Conservation (phyloP, 2,113 vertebrate species). For the Lamprologus sp. region DNA sequence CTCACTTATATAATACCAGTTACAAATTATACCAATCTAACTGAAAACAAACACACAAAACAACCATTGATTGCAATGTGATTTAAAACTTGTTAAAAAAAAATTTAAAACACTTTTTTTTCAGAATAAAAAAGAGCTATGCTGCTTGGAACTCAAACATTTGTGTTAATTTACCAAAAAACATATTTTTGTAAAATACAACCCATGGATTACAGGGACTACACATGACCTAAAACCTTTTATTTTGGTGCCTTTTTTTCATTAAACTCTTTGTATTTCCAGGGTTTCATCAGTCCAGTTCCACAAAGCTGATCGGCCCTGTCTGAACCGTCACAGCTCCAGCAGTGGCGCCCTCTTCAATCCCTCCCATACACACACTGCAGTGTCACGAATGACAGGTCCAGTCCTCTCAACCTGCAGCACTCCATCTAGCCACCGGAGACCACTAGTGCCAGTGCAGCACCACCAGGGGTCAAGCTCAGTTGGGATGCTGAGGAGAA, state of each 20-base stretch:
- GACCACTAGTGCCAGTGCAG: slow-evolving; percentile 32
- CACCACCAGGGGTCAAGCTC: slow-evolving; percentile 48
- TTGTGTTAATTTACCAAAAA: background rate
- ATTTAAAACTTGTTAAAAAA: background rate
- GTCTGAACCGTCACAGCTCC: slow-evolving; percentile 69
- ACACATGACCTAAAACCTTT: background rate
- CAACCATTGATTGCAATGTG: background rate
- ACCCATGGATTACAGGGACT: background rate
- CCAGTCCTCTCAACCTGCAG: slow-evolving; percentile 66
- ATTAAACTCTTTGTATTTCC: background rate
- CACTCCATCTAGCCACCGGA: slow-evolving; percentile 68
- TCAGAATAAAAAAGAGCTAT: background rate
- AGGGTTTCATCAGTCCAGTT: slow-evolving; percentile 70
- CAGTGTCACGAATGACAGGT: slow-evolving; percentile 28
- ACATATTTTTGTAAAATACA: background rate
- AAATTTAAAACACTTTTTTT: accelerated
- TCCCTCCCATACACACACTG: slow-evolving; percentile 40
- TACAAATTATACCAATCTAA: background rate
- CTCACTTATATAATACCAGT: background rate
- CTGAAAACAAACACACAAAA: background rate
- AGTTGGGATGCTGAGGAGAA: slow-evolving; percentile 65
- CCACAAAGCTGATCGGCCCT: slow-evolving; percentile 63
- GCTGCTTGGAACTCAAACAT: background rate
- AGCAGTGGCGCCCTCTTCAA: slow-evolving; percentile 68
- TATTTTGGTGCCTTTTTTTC: background rate